Conservation (phyloP, 2,888 invertebrate genomes). For the Cheilosia soror region DNA sequence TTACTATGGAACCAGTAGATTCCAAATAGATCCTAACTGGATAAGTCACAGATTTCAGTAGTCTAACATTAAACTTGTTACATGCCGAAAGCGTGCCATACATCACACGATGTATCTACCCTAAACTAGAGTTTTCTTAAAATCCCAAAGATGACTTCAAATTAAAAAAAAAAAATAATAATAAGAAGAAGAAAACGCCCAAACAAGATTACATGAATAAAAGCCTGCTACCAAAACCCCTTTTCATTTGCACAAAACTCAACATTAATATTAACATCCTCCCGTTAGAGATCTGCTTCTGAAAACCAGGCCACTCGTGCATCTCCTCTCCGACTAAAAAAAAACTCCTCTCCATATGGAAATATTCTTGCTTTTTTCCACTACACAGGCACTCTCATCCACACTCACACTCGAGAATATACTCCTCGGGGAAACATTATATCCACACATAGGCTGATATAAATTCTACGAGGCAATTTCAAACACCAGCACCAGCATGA, state of each 20-base stretch:
- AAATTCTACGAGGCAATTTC: slow-evolving; percentile 68
- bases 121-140: neutral
- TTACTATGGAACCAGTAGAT: no score
- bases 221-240: slow-evolving; percentile 30
- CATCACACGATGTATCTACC: neutral
- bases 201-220: slow-evolving; percentile 54
- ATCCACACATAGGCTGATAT: slow-evolving; percentile 66
- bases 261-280: slow-evolving; percentile 69
- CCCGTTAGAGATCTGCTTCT: slow-evolving; percentile 30
- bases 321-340: neutral
- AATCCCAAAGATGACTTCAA: slow-evolving; percentile 14
- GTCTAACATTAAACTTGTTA: no score
- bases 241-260: slow-evolving; percentile 61
- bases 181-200: slow-evolving; percentile 29
- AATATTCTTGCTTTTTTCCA: slow-evolving; percentile 34
- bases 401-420: slow-evolving; percentile 23
- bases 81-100: no score
- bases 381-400: neutral
- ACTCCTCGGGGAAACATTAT: slow-evolving; percentile 63
- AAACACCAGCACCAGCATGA: slow-evolving; percentile 45
- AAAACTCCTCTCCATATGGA: slow-evolving; percentile 52
- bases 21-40: no score
- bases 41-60: no score
- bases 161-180: slow-evolving; percentile 23
- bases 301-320: slow-evolving; percentile 2